Base-by-base conservation (phyloP, 1,140 invertebrate genomes). In the Schlechtendalia chinensis region DNA sequence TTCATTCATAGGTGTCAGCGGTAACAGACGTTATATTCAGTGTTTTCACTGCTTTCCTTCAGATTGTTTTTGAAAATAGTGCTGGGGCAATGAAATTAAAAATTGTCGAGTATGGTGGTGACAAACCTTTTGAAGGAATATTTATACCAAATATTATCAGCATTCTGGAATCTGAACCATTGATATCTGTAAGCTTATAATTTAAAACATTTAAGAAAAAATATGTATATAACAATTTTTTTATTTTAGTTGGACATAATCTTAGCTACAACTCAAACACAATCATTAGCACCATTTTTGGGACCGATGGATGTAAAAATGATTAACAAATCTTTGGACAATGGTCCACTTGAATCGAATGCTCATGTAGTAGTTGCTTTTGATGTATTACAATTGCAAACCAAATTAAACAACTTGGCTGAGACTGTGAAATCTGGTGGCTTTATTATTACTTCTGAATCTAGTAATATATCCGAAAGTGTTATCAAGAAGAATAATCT, bases 31-130 rank as follows among this genome's bases (percentile, higher is more conserved):
- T n/a, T n/a, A n/a, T 71, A 1, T 24, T 27, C 0, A 88, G 91
- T 80, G 91, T 91, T 5, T 84, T 94, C 1, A 89, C 88, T 4
- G 88, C 90, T 27, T 84, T 89, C n/a, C 83, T 93, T 11, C 92
- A 97, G 83, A 85, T 93, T 27, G 90, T 92, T 0, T 85, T 92
- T 19, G 95, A 97, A 86, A 98, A 98, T 85, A 89, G 88, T n/a
- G 85, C 88, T 27, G 87, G 87, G n/a, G 88, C 90, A 0, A 84
- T 91, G 0, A 93, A 92, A 83, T 84, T 97, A 4, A 95, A 93
- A 84, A 87, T 92, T n/a, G 87, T 90, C 6, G 96, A 98, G 88
- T 86, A 93, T 22, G 88, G 88, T 39, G 88, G 88, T n/a, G 89
- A 89, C 27, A 87, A 89, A 72, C 86, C 89, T 19, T 86, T 88